Base-by-base conservation (phyloP, 2,888 invertebrate genomes). In the Galerucella calmariensis region DNA sequence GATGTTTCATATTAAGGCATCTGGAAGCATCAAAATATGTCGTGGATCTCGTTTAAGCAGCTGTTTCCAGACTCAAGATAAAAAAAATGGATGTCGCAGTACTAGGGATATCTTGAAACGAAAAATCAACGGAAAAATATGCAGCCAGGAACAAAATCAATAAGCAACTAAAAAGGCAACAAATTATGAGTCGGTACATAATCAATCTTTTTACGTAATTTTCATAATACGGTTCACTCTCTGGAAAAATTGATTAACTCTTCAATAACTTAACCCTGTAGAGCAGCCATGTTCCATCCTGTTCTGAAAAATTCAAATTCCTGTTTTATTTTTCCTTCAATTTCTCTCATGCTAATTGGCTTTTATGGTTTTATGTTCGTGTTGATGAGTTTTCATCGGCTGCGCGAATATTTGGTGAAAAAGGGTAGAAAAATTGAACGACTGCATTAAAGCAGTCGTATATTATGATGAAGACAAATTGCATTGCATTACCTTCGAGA, bases 391-490 rank as follows among this genome's bases (percentile, higher is more conserved):
- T 69, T 61, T 48, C 48, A 48, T 61, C 46, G 10, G 59, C 24
- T 48, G 62, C 61, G n/a, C 69, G 51, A 51, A 63, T 69, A 58
- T 61, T 69, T 62, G 53, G 41, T n/a, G 51, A 41, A 62, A 69
- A 69, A 53, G 41, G 69, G 61, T 14, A n/a, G 35, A 35, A 51
- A 62, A 48, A 48, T 51, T 14, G n/a, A 44, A 56, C 62, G 62
- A 62, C 51, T 69, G 46, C 62, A 69, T 69, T 62, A 63, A 69
- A 69, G 62, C 51, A n/a, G 53, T 4, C 35, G 44, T 51, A 62
- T 63, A 51, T n/a, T 51, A 51, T 69, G 62, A 69, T 69, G 69
- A 69, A 69, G 53, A 69, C 62, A 69, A 69, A 69, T 62, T 51
- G 53, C 53, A 3, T 20, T 61, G 10, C 69, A 69, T 69, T 44